phyloP scores from a whole-genome alignment of 2,888 invertebrate species.

The Periphyllus acericola region DNA sequence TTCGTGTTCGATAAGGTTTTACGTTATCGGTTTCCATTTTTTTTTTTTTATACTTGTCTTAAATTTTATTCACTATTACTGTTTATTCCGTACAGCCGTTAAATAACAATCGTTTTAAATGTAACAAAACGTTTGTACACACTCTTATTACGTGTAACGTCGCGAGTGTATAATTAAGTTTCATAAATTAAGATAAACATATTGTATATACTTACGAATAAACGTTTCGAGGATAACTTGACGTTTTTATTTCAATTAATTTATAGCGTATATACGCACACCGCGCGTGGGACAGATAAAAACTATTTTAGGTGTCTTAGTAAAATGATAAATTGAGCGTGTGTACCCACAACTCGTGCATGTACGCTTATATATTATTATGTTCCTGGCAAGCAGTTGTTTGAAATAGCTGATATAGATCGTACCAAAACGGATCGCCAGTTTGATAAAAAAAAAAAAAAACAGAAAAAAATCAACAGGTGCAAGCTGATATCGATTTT shows the following conservation, averaged over 20 bases:
- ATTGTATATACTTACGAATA: slow-evolving; percentile 9
- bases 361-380: too few species aligned
- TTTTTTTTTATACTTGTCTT: too few species aligned
- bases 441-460: not conserved
- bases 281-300: not conserved
- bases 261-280: not conserved
- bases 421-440: not conserved
- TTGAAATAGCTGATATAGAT: not conserved
- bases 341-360: not conserved
- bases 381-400: not conserved
- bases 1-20: too few species aligned
- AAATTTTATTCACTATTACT: too few species aligned
- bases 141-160: not conserved
- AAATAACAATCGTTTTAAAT: not conserved
- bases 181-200: slow-evolving; percentile 50
- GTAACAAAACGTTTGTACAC: not conserved
- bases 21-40: too few species aligned
- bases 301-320: not conserved
- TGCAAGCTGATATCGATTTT: not conserved
- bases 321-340: slow-evolving; percentile 13
- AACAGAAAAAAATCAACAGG: not conserved
- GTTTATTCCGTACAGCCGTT: too few species aligned
- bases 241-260: slow-evolving; percentile 51
- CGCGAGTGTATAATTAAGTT: slow-evolving; percentile 1
- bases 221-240: slow-evolving; percentile 26